phyloP scores from a whole-genome alignment of 2,888 invertebrate species.

The Drepana falcataria region DNA sequence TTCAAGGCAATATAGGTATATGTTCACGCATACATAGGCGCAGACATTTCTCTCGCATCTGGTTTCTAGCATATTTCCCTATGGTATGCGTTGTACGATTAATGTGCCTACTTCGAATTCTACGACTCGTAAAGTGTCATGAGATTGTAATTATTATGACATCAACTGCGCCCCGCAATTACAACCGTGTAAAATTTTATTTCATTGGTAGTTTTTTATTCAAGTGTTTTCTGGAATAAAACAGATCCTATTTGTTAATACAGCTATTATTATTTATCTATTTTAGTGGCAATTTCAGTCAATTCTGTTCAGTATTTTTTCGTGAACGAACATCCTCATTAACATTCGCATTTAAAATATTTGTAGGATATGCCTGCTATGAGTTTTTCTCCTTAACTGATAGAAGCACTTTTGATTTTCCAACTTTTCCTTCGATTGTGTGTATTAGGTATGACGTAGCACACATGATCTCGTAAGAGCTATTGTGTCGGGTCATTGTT shows the following conservation, averaged over 20 bases:
- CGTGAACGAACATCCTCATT: no score
- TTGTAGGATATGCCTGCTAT: no score
- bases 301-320: no score
- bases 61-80: conserved; percentile 51
- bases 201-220: no score
- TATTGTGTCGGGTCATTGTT: conserved; percentile 38
- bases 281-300: no score
- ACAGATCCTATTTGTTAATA: no score
- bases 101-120: neutral
- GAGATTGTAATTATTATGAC: conserved; percentile 11
- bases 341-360: no score
- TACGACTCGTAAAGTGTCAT: conserved; percentile 15
- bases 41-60: conserved; percentile 43
- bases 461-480: conserved; percentile 9
- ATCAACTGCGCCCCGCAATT: neutral
- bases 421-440: conserved; percentile 1
- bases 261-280: no score
- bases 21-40: conserved; percentile 52
- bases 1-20: conserved; percentile 40
- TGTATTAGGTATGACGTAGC: neutral
- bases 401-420: conserved; percentile 2
- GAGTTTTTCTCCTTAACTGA: neutral
- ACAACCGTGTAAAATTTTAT: no score
- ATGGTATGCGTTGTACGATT: conserved; percentile 45
- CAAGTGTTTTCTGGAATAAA: no score